phyloP scores from a whole-genome alignment of 2,113 vertebrate species.

The Thalassarche chlororhynchos region DNA sequence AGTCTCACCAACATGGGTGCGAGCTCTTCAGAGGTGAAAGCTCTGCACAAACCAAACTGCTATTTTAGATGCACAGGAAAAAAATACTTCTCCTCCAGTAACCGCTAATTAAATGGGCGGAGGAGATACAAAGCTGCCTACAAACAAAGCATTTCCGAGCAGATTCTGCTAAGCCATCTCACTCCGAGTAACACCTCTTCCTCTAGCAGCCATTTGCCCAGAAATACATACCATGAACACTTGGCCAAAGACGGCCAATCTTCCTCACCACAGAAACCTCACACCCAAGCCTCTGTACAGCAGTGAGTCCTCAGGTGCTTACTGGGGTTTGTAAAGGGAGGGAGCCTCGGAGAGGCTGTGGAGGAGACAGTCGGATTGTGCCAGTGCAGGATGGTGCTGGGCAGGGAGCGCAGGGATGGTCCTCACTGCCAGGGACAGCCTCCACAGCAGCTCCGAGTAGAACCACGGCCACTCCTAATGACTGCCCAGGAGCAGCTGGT shows the following conservation, averaged over 20 bases:
- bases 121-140: neutral
- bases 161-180: neutral
- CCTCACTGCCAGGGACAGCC: neutral
- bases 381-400: neutral
- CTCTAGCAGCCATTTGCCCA: neutral
- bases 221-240: rapidly evolving
- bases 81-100: neutral
- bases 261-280: neutral
- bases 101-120: neutral
- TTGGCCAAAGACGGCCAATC: neutral
- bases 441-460: neutral
- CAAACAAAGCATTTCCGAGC: neutral
- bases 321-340: neutral
- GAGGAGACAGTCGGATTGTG: neutral
- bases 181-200: neutral
- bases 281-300: neutral
- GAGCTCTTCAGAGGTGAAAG: neutral
- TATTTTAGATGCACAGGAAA: neutral
- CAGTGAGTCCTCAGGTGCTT: neutral
- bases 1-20: neutral
- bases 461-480: rapidly evolving
- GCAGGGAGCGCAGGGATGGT: neutral
- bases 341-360: neutral
- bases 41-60: neutral
- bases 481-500: neutral